phyloP scores from a whole-genome alignment of 1,140 invertebrate genomes.

The Berghia stephanieae region DNA sequence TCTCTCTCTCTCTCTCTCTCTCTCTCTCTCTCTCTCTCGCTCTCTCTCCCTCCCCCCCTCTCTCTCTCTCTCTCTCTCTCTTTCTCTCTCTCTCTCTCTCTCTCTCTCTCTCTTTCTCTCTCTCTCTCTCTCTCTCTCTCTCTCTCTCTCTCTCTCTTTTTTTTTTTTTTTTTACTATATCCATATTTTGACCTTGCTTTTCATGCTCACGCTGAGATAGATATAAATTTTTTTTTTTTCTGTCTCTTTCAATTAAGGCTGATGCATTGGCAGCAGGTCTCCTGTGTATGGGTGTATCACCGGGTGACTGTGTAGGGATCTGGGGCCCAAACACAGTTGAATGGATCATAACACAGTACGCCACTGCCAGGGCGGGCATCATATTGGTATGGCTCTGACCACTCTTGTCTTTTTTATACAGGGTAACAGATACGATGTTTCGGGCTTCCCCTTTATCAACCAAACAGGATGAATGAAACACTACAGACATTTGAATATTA shows the following conservation, averaged over 20 bases:
- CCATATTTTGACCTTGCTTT: background rate
- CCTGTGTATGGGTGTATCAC: constrained; percentile 77
- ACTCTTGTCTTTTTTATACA: too few species aligned
- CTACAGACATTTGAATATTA: too few species aligned
- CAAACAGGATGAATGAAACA: too few species aligned
- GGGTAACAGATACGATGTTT: too few species aligned
- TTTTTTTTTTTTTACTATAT: background rate
- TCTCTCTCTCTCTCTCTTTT: background rate
- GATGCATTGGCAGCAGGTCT: constrained; percentile 85
- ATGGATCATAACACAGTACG: constrained; percentile 84
- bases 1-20: background rate
- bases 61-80: background rate
- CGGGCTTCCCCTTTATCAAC: background rate
- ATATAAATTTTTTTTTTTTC: background rate
- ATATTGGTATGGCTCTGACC: constrained; percentile 80
- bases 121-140: background rate
- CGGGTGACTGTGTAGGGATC: constrained; percentile 85
- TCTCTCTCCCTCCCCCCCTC: background rate
- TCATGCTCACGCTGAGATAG: background rate
- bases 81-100: background rate
- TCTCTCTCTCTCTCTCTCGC: background rate
- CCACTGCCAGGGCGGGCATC: constrained; percentile 82
- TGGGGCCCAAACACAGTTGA: constrained; percentile 87
- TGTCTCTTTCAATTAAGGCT: constrained; percentile 67
- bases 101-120: background rate